Base-by-base conservation (phyloP, 2,113 vertebrate genomes). In the Symphodus melops region DNA sequence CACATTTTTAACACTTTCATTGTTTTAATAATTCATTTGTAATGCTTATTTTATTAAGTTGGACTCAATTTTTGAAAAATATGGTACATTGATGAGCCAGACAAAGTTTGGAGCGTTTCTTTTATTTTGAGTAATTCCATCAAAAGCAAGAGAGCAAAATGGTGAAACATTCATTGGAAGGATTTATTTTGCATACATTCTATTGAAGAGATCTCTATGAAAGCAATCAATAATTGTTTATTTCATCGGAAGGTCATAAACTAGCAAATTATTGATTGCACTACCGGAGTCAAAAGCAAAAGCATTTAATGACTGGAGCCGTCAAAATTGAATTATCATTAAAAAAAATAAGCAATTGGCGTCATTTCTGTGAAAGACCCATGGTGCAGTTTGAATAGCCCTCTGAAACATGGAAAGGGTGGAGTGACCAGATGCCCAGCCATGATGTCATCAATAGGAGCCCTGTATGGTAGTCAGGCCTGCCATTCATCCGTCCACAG, bases 391-490 rank as follows among this genome's bases (percentile, higher is more conserved):
- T 19, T 90, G 76, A 89, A 91, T 83, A 69, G 79, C 60, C 68
- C 84, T 87, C 85, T 87, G 84, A 91, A 88, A 88, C 85, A 85
- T 87, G 77, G 58, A 85, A 86, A 85, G 82, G 88, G 89, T 86
- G 92, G 91, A 86, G 86, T 88, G 83, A 85, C 88, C 83, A 90
- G 84, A 91, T 81, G 90, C 87, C 83, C 44, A 60, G 60, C 67
- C 37, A 84, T 94, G 92, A 94, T 90, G 90, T 94, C 92, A 94
- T 94, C 91, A 95, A 93, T 92, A 86, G 92, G 72, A 87, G 81
- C 83, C 91, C 90, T 94, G 88, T 94, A 88, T 85, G 86, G 82
- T 81, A 60, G 71, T 92, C 68, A 89, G 82, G 68, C 75, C 78
- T 86, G 77, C 83, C 87, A 88, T 92, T 94, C 90, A 91, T 88